Conservation (phyloP, 2,113 vertebrate genomes). For the Planiliza haematocheilus region DNA sequence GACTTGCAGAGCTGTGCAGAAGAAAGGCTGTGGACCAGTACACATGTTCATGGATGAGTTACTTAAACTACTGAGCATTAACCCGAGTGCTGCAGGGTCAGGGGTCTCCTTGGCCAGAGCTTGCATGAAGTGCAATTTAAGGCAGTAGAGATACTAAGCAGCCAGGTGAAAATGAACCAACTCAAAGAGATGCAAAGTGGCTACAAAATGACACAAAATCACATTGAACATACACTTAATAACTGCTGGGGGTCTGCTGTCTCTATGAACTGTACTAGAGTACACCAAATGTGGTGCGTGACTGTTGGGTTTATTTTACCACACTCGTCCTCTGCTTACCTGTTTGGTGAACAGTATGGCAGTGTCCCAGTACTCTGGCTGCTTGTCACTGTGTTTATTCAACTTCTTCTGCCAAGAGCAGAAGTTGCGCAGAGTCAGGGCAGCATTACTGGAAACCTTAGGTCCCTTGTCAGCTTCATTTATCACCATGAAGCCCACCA, state of each 20-base stretch:
- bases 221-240: too few species aligned
- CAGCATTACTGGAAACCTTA: slow-evolving; percentile 93
- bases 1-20: slow-evolving; percentile 24
- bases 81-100: not conserved
- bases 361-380: slow-evolving; percentile 97
- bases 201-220: too few species aligned
- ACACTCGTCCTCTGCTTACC: slow-evolving; percentile 81
- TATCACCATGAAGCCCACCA: slow-evolving; percentile 94
- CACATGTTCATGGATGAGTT: not conserved
- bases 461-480: slow-evolving; percentile 92
- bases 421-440: slow-evolving; percentile 96
- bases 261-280: not conserved
- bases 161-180: not conserved
- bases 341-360: slow-evolving; percentile 98
- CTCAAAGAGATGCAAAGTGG: not conserved
- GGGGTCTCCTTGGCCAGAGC: not conserved
- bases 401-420: slow-evolving; percentile 98
- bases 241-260: not conserved
- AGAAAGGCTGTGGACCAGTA: slow-evolving; percentile 15
- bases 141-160: not conserved
- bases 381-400: slow-evolving; percentile 95
- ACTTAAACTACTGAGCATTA: not conserved
- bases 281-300: not conserved
- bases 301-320: not conserved
- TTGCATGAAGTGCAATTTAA: not conserved